phyloP scores from a whole-genome alignment of 2,888 invertebrate genomes.

The Philopedon plagiatum region DNA sequence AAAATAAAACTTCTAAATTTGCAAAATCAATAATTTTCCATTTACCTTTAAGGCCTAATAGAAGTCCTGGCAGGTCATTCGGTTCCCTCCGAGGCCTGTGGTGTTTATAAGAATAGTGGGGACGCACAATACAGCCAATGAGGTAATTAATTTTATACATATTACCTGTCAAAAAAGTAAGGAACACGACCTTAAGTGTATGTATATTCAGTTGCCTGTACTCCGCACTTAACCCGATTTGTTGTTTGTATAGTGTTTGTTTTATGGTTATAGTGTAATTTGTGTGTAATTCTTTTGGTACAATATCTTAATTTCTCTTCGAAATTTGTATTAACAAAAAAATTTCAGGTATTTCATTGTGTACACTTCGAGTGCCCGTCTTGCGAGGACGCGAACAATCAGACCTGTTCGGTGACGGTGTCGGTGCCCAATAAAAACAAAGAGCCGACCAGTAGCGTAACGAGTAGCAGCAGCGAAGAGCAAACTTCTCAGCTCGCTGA shows the following conservation, averaged over 20 bases:
- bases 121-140: constrained; percentile 97
- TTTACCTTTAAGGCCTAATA: constrained; percentile 47
- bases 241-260: too few species aligned
- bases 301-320: not conserved
- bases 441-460: not conserved
- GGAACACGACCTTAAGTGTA: too few species aligned
- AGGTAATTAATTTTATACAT: constrained; percentile 79
- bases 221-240: too few species aligned
- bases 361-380: constrained; percentile 98
- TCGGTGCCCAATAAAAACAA: constrained; percentile 36
- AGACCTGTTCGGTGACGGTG: constrained; percentile 34
- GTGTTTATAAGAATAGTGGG: constrained; percentile 96
- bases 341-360: constrained; percentile 90
- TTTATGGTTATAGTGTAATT: too few species aligned
- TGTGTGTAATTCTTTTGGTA: too few species aligned
- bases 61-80: constrained; percentile 81
- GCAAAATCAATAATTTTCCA: not conserved
- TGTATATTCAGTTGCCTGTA: too few species aligned
- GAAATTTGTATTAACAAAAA: not conserved
- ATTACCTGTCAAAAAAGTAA: too few species aligned
- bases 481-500: constrained; percentile 31
- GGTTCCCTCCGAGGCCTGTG: constrained; percentile 87
- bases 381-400: constrained; percentile 66
- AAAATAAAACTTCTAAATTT: not conserved
- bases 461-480: constrained; percentile 19